phyloP scores from a whole-genome alignment of 2,113 vertebrate genomes.

The Notothenia coriiceps region DNA sequence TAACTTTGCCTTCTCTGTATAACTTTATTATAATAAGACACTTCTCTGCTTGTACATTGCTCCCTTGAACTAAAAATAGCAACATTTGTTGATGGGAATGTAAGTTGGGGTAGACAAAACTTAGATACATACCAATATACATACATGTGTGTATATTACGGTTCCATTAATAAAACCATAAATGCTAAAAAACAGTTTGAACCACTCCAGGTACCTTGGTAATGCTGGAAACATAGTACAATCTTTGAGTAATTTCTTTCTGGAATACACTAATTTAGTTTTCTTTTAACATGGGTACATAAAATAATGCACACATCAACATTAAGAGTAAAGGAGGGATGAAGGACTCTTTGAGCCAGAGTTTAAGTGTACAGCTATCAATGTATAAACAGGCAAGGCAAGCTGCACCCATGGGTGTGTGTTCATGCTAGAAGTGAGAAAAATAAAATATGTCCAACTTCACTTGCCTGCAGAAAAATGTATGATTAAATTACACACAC shows the following conservation, averaged over 20 bases:
- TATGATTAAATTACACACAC: slow-evolving; percentile 66
- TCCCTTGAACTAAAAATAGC: slow-evolving; percentile 90
- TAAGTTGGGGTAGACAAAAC: slow-evolving; percentile 88
- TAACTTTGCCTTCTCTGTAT: slow-evolving; percentile 88
- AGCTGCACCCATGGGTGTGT: slow-evolving; percentile 70
- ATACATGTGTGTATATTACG: slow-evolving; percentile 87
- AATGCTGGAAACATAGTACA: slow-evolving; percentile 87
- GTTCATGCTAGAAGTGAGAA: slow-evolving; percentile 77
- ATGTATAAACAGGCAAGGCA: slow-evolving; percentile 73
- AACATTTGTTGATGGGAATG: slow-evolving; percentile 88
- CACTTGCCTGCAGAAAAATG: slow-evolving; percentile 67
- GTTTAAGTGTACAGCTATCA: slow-evolving; percentile 70
- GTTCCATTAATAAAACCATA: slow-evolving; percentile 87
- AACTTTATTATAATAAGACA: slow-evolving; percentile 91
- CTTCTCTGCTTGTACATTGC: slow-evolving; percentile 91
- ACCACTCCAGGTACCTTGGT: slow-evolving; percentile 85
- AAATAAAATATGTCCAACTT: slow-evolving; percentile 73
- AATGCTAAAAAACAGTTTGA: slow-evolving; percentile 80
- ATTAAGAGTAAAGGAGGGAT: slow-evolving; percentile 77
- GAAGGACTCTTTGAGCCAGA: slow-evolving; percentile 77
- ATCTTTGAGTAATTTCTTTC: slow-evolving; percentile 80
- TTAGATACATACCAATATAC: slow-evolving; percentile 89
- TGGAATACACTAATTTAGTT: slow-evolving; percentile 81
- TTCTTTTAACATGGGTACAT: slow-evolving; percentile 84
- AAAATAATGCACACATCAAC: slow-evolving; percentile 82